Evolutionary conservation across 2,888 invertebrate species (phyloP), one percentile per base, ranked within the genome.

Genomic region (Rosalia funebris): DNA sequence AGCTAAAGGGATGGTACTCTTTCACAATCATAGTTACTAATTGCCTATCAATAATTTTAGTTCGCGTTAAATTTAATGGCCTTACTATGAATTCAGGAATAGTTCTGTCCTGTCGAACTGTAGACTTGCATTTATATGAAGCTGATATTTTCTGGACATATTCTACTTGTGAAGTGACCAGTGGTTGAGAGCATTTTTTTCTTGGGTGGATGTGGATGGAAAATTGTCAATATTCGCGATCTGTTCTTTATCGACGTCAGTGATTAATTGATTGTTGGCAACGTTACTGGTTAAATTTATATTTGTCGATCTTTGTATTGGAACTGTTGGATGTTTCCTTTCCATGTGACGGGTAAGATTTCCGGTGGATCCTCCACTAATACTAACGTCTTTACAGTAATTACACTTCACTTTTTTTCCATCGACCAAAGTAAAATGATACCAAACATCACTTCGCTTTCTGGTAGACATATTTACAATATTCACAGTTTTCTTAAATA

Each of bases 71-170:
- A 32, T 12, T 31, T 45, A 45, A 19, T 12, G 25, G 19, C 20
- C 45, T 45, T 45, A 20, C 25, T 45, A 44, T 19, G 45, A 45
- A 45, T 14, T 45, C 32, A 20, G 32, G 12, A 31, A 45, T 45
- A 45, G 11, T 20, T 45, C 14, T 25, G 45, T 42, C 19, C 42
- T 34, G 34, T 34, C 10, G 34, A 34, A 25, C 25, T 25, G 4
- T 25, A 25, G 34, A 34, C 11, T 10, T 34, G 34, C 34, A 34
- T 5, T 34, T 34, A 34, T 34, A 34, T 3, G 34, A 10, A 34
- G 10, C 11, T 34, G 34, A 2, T 7, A 34, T 34, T 34, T 34
- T 34, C 34, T 34, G 3, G 34, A 34, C 34, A 34, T 34, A n/a
- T 34, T 34, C 34, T n/a, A 11, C 7, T 34, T 34, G 34, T 34